Conservation (phyloP, 2,113 vertebrate species). For the Narcine bancroftii region DNA sequence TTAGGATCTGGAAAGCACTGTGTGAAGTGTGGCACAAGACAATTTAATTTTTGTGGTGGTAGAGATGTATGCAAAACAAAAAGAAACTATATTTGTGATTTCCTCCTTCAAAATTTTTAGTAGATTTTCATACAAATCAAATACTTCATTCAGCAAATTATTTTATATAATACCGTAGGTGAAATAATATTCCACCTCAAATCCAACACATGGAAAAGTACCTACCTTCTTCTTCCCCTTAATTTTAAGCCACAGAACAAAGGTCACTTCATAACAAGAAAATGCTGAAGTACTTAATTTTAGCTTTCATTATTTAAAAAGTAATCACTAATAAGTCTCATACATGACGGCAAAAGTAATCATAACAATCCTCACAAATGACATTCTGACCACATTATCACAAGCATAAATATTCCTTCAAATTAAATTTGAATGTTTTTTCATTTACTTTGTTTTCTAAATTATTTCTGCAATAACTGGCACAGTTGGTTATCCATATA, state of each 20-base stretch:
- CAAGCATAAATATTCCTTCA: background rate
- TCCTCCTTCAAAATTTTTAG: background rate
- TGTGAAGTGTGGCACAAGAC: background rate
- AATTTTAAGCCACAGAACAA: background rate
- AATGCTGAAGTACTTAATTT: background rate
- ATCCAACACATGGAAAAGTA: background rate
- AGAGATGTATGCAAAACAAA: no score
- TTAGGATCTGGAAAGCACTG: background rate
- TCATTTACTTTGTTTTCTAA: slow-evolving; percentile 24
- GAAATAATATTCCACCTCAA: background rate
- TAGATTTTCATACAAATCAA: background rate
- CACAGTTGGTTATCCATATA: background rate
- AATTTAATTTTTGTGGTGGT: background rate
- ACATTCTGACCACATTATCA: background rate
- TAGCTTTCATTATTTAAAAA: background rate
- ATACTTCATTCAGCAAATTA: background rate
- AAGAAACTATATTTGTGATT: background rate
- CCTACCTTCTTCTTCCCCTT: background rate
- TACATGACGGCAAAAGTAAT: background rate
- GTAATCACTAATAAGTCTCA: no score
- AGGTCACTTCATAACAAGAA: background rate
- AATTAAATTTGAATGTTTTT: background rate
- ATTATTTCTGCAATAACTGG: background rate
- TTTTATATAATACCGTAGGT: background rate
- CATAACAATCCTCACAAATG: background rate